Conservation (phyloP, 2,797 vertebrate species). For the Phalloptychus januarius region DNA sequence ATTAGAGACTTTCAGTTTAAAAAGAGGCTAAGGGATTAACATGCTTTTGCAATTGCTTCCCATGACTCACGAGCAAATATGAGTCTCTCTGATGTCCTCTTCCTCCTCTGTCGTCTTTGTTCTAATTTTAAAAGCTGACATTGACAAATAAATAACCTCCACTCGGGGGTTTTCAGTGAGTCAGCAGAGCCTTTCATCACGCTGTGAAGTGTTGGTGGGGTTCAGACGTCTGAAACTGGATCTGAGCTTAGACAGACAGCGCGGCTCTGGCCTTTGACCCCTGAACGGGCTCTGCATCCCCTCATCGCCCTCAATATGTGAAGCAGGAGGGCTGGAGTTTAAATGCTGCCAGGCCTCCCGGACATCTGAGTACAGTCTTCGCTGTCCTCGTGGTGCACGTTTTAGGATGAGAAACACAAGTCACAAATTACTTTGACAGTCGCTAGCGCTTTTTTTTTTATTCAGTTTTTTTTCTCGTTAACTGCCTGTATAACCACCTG, state of each 20-base stretch:
- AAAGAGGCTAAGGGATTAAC: slow-evolving; percentile 13
- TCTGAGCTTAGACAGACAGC: slow-evolving; percentile 58
- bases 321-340: slow-evolving; percentile 61
- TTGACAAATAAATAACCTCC: slow-evolving; percentile 75
- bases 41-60: slow-evolving; percentile 42
- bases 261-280: slow-evolving; percentile 63
- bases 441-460: slow-evolving; percentile 14
- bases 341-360: slow-evolving; percentile 57
- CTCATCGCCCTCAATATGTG: slow-evolving; percentile 68
- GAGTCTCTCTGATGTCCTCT: slow-evolving; percentile 50
- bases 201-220: slow-evolving; percentile 58
- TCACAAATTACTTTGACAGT: slow-evolving; percentile 27
- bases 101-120: slow-evolving; percentile 68
- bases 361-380: slow-evolving; percentile 50
- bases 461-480: background rate
- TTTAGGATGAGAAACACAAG: slow-evolving; percentile 16
- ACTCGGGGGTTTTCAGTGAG: slow-evolving; percentile 62
- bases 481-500: background rate
- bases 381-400: slow-evolving; percentile 36
- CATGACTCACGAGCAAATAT: slow-evolving; percentile 63
- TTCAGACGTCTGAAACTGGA: slow-evolving; percentile 70
- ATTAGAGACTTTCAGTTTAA: slow-evolving; percentile 22
- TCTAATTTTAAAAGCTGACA: slow-evolving; percentile 74
- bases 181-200: slow-evolving; percentile 73
- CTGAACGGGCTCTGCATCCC: slow-evolving; percentile 63